Evolutionary conservation across 2,113 vertebrate genomes (phyloP), one percentile per base, ranked within the genome.

Genomic region (Heterocephalus glaber): DNA sequence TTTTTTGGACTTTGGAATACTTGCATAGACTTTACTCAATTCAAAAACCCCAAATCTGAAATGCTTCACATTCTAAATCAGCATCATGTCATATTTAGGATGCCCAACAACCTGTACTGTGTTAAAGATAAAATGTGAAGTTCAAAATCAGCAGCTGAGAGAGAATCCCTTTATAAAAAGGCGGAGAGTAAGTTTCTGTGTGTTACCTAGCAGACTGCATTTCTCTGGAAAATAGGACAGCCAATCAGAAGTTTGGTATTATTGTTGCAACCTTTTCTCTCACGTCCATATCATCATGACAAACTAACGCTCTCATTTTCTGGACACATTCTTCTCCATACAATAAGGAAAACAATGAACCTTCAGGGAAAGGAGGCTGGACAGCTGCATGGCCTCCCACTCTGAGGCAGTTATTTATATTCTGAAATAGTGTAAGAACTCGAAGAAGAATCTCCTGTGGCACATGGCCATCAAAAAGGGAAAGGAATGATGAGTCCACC

Each of bases 211-310:
- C 56, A 86, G 91, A 91, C 44, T 49, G 52, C 2, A 54, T 79
- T 79, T 76, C 65, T 86, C 56, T 92, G 24, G 70, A 61, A 66
- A 86, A 81, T 44, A 60, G 16, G 66, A 92, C 72, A 65, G 44
- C 68, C 47, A n/a, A 9, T 96, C 68, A 97, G 92, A 93, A 82
- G 52, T 88, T 82, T 2, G 92, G 98, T 96, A 99, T 97, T 94
- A 99, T 97, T 92, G 98, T 98, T 83, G 98, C 98, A 97, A 98
- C 99, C 97, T 99, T 99, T 81, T 99, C 98, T 97, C 98, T 99
- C 91, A 99, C 98, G 56, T 99, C 99, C 7, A 11, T 95, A 61
- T 99, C 99, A 0, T 98, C 98, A 93, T 99, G 99, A 30, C 98
- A 98, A 52, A 99, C 97, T 93, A 99, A 98, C 68, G 97, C 98